Evolutionary conservation across 2,113 vertebrate genomes (phyloP).

Genomic region (Herpailurus yagouaroundi): DNA sequence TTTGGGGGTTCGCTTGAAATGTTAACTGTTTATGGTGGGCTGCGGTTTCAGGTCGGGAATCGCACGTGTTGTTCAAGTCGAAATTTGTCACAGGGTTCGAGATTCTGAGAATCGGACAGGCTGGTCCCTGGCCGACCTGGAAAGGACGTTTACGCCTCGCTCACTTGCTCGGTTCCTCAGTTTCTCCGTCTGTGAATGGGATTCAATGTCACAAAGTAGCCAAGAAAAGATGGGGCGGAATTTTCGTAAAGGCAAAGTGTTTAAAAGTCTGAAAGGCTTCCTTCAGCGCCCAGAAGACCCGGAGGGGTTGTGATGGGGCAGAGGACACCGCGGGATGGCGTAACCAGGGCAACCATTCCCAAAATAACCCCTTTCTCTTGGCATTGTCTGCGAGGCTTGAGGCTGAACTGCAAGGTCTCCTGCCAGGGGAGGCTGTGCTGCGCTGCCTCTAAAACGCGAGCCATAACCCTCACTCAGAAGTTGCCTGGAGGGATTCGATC

Average conservation of each 20-base stretch:
- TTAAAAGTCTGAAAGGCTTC: not conserved
- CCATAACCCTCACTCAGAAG: not conserved
- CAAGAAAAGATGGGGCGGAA: not conserved
- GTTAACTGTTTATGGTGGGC: not conserved
- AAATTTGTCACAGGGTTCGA: not conserved
- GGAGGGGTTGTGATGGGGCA: not conserved
- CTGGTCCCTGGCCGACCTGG: not conserved
- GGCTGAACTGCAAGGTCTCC: not conserved
- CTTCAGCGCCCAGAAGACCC: not conserved
- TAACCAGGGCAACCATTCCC: not conserved
- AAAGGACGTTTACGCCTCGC: too few species aligned
- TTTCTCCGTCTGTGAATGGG: constrained; percentile 68
- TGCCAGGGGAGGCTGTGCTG: not conserved
- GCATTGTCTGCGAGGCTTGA: not conserved
- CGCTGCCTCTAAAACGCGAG: not conserved
- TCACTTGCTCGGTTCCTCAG: not conserved
- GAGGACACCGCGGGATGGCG: not conserved
- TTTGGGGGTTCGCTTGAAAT: not conserved
- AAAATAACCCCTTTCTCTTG: not conserved
- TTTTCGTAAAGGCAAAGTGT: not conserved
- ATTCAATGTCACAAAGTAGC: not conserved
- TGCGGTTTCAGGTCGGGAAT: not conserved
- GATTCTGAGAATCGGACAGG: not conserved
- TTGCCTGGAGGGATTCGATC: not conserved
- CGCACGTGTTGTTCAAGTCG: not conserved